These are phyloP conservation scores for Colius striatus DNA, from an alignment of 2,113 vertebrate genomes.

Conservation along the genomic window DNA sequence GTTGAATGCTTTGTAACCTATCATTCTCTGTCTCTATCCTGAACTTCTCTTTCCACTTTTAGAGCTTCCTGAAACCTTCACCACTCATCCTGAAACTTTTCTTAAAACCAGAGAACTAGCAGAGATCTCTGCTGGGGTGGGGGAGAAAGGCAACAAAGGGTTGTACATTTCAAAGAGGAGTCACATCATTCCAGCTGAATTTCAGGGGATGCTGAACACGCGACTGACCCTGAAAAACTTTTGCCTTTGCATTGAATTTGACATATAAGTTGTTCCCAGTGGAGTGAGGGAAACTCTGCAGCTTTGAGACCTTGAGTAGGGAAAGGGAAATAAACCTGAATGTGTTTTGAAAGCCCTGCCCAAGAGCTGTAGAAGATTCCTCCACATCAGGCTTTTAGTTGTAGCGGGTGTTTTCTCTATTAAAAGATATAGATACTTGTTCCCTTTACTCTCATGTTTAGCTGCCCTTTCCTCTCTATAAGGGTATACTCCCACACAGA, in stretches of 20 bases:
- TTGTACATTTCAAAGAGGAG: not conserved
- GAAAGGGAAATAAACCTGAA: not conserved
- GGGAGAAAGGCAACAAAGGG: not conserved
- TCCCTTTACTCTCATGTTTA: not conserved
- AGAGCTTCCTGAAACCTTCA: not conserved
- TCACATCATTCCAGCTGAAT: not conserved
- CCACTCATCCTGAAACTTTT: not conserved
- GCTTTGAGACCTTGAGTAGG: not conserved
- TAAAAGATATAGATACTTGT: not conserved
- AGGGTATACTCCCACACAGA: not conserved
- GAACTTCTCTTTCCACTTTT: conserved; percentile 4
- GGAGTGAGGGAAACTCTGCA: not conserved
- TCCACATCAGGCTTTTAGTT: not conserved
- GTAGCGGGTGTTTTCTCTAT: not conserved
- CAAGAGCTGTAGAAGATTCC: not conserved
- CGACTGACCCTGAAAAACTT: not conserved
- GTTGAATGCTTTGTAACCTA: not conserved
- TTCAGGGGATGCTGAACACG: not conserved
- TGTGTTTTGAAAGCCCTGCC: not conserved
- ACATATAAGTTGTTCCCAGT: not conserved
- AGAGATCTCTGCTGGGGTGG: not conserved
- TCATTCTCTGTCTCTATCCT: not conserved
- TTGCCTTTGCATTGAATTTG: not conserved
- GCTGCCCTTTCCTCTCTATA: not conserved
- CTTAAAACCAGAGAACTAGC: not conserved